Conservation (phyloP, 2,113 vertebrate genomes). For the Passer domesticus region DNA sequence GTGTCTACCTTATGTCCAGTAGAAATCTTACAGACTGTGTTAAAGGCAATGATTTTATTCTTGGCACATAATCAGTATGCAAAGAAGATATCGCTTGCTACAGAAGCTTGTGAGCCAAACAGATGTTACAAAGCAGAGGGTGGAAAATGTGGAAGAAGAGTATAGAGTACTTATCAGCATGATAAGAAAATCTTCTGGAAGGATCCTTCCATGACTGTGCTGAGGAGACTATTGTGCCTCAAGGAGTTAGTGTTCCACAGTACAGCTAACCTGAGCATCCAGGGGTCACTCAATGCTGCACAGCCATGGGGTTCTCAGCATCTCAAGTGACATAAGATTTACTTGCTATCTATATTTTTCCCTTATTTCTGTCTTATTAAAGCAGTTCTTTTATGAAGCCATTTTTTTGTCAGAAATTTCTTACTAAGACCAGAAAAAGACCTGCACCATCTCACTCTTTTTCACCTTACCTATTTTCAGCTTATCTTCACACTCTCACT, state of each 20-base stretch:
- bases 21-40: not conserved
- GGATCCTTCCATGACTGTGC: fast-evolving
- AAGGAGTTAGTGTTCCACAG: not conserved
- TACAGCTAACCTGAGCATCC: not conserved
- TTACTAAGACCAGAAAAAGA: not conserved
- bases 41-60: not conserved
- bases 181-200: not conserved
- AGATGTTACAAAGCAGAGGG: not conserved
- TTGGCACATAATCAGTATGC: not conserved
- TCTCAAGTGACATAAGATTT: not conserved
- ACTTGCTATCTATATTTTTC: not conserved
- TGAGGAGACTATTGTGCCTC: not conserved
- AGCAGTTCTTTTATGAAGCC: not conserved
- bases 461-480: not conserved
- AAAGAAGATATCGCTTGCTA: not conserved
- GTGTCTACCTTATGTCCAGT: not conserved
- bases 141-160: not conserved
- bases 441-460: not conserved
- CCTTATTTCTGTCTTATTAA: not conserved
- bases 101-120: not conserved
- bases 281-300: fast-evolving
- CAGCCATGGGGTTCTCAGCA: not conserved
- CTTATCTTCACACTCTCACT: not conserved
- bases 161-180: not conserved
- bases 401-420: not conserved